phyloP scores from a whole-genome alignment of 2,888 invertebrate genomes.

The Macrosiphum euphorbiae region DNA sequence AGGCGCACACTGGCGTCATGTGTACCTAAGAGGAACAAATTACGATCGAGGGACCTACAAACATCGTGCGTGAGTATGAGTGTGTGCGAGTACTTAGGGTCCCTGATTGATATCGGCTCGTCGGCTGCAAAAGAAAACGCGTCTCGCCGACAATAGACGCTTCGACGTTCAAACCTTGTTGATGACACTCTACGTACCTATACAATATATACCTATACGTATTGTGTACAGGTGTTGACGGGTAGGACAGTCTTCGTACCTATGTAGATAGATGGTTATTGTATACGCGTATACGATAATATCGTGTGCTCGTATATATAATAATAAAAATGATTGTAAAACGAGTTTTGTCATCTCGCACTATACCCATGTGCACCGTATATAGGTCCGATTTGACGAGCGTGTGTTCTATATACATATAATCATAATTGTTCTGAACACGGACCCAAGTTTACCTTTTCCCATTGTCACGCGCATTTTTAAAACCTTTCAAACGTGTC shows the following conservation, averaged over 20 bases:
- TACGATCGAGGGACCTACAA: background rate
- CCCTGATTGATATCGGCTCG: conserved; percentile 34
- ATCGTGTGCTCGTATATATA: background rate
- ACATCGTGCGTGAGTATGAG: background rate
- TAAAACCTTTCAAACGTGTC: conserved; percentile 12
- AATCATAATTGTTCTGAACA: background rate
- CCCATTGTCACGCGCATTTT: background rate
- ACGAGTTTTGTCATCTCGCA: background rate
- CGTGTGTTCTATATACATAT: background rate
- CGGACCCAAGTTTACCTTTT: background rate
- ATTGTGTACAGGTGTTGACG: conserved; percentile 41
- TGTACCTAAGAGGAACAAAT: conserved; percentile 31
- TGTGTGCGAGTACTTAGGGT: background rate
- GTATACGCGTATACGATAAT: background rate
- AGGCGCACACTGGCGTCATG: background rate
- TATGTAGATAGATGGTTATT: background rate
- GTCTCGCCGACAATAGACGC: background rate
- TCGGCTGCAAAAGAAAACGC: background rate
- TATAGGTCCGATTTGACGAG: background rate
- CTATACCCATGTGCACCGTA: background rate
- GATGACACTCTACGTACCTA: background rate
- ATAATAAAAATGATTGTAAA: background rate
- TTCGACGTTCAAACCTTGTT: background rate
- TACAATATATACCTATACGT: no score
- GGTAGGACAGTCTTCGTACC: background rate